Base-by-base conservation (phyloP, 2,113 vertebrate genomes). In the Clarias magur region DNA sequence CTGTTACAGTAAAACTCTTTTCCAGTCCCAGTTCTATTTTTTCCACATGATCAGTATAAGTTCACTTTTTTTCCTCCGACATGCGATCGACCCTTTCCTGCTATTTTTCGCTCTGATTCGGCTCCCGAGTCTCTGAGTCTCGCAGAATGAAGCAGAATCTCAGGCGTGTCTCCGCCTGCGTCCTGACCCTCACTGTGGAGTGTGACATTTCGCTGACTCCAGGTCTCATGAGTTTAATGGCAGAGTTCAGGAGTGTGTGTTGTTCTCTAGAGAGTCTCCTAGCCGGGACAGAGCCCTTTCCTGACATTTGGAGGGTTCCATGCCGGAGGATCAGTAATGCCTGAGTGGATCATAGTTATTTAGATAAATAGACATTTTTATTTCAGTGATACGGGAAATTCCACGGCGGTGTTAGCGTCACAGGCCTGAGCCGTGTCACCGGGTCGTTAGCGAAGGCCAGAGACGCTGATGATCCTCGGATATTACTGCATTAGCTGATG, bases 401-500 rank as follows among this genome's bases (percentile, higher is more conserved):
- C 34, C 34, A 11, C 19, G 34, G 34, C 70, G 13, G n/a, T 56
- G 23, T 56, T 27, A 27, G 75, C 2, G 3, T 79, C 75, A 79
- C 42, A 7, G 25, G 19, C 25, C 5, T 56, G 76, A 57, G 13
- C 54, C 4, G 23, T 54, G 75, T 54, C 42, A 78, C 48, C 9
- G n/a, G 16, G n/a, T 17, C 76, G 57, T 80, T 57, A 57, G 54
- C 7, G 53, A 25, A n/a, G 76, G n/a, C 53, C 76, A 80, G 53
- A 80, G 54, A 30, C 53, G 9, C 76, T 80, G 75, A 80, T 80
- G 76, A 57, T 57, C 17, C n/a, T 11, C n/a, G 76, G 76, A 80
- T 80, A 30, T 80, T 80, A 30, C 25, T 27, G 54, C 54, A 57
- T 79, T 56, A 79, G n/a, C 76, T 57, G 54, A 57, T n/a, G n/a